Base-by-base conservation (phyloP, 2,888 invertebrate genomes). In the Orthonychiurus folsomi region DNA sequence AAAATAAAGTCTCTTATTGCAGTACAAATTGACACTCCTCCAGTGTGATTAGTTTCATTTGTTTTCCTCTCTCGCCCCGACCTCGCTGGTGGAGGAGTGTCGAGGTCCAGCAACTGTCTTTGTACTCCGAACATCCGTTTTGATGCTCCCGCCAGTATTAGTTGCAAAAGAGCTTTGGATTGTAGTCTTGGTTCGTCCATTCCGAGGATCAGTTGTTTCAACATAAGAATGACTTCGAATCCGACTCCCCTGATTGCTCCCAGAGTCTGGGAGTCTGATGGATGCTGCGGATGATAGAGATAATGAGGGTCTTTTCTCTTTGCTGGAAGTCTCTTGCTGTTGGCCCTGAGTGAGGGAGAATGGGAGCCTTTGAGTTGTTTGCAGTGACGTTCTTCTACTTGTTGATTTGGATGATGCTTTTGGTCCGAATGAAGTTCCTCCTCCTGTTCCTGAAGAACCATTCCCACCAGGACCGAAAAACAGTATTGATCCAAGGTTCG, bases 1-100 rank as follows among this genome's bases (percentile, higher is more conserved):
- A 70, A 54, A 61, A 71, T 68, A 61, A 71, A 71, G 58, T 71
- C 69, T 62, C 71, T 64, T 62, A 71, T 71, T 52, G 71, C 69
- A 60, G 68, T 63, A 60, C 71, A 71, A 63, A 71, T 71, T 27
- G 69, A 68, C 47, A 70, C 64, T 21, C 66, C 65, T n/a, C 63
- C 59, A 12, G 24, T 50, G 3, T 50, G 48, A 5, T 9, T 20
- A 21, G 37, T 27, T 50, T 23, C 59, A 50, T 59, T 50, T 12
- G 27, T 27, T 56, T 56, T 56, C 28, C 27, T 56, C 27, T n/a
- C n/a, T 47, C 57, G 59, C 54, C 52, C 54, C 56, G 50, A 58
- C 52, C 2, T 55, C n/a, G 56, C 57, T 64, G 23, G 58, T n/a
- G 48, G n/a, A n/a, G 12, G 48, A n/a, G 48, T 15, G 48, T 12